These are phyloP conservation scores for Pyralis farinalis DNA, from an alignment of 2,888 invertebrate genomes.

Conservation along the genomic window DNA sequence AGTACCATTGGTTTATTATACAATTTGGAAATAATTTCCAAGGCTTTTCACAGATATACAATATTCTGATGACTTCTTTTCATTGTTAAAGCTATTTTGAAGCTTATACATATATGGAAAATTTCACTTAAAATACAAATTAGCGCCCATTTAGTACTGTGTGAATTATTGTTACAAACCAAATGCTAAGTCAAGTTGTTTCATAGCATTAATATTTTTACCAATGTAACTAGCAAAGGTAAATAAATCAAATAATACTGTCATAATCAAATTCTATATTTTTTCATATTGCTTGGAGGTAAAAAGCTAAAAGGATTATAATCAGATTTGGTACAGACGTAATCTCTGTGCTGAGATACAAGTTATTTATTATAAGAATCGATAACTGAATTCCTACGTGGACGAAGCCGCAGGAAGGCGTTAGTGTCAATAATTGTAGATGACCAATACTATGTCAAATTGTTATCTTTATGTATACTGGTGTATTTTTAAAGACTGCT, in stretches of 20 bases:
- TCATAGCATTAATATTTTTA: slow-evolving; percentile 79
- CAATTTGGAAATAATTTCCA: slow-evolving; percentile 50
- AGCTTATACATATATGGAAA: neutral
- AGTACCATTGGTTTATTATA: slow-evolving; percentile 66
- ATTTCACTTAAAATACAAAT: slow-evolving; percentile 1
- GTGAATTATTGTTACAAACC: slow-evolving; percentile 66
- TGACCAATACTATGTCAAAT: no score
- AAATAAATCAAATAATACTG: slow-evolving; percentile 78
- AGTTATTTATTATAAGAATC: no score
- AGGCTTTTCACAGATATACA: neutral
- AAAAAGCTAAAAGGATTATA: no score
- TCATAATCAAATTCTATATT: slow-evolving; percentile 27
- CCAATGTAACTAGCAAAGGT: slow-evolving; percentile 79
- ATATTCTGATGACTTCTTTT: slow-evolving; percentile 27
- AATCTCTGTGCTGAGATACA: no score
- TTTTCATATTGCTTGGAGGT: no score
- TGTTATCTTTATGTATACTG: no score
- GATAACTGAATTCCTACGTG: no score
- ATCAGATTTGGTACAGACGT: no score
- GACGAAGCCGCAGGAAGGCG: no score
- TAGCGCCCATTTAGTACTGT: slow-evolving; percentile 49
- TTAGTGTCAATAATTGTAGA: no score
- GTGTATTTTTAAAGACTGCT: no score
- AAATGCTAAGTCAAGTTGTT: slow-evolving; percentile 77
- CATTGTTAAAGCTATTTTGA: slow-evolving; percentile 7